Conservation (phyloP, 1,140 invertebrate genomes). For the Papilio polytes region DNA sequence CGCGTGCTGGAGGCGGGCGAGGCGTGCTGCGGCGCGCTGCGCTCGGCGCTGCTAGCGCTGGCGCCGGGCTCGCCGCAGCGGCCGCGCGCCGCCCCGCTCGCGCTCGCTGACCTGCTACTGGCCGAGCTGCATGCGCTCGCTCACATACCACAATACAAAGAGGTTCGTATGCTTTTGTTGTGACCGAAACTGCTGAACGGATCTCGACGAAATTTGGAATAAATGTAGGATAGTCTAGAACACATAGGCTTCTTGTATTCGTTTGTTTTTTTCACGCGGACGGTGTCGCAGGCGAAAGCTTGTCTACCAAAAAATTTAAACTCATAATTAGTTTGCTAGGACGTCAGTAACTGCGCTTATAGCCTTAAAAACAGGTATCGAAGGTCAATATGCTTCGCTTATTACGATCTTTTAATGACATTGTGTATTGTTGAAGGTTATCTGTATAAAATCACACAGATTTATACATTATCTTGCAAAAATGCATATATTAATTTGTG, state of each 20-base stretch:
- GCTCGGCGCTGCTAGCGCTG: conserved; percentile 45
- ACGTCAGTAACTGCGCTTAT: not conserved
- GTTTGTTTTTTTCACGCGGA: no score
- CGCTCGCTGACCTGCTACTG: conserved; percentile 67
- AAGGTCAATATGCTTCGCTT: not conserved
- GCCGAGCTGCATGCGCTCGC: conserved; percentile 61
- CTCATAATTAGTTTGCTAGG: not conserved
- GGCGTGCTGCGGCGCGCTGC: conserved; percentile 59
- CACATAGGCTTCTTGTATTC: no score
- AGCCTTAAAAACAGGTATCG: not conserved
- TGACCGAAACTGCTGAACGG: no score
- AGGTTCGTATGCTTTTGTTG: conserved; percentile 50
- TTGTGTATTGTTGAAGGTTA: not conserved
- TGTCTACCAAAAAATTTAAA: not conserved
- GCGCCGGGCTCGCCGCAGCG: conserved; percentile 44
- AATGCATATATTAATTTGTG: not conserved
- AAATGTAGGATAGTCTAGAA: no score
- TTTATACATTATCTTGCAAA: not conserved
- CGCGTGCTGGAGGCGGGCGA: conserved; percentile 67
- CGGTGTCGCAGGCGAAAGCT: no score
- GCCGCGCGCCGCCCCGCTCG: conserved; percentile 60
- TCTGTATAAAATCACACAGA: not conserved
- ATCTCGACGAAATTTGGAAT: no score
- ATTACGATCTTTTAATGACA: not conserved
- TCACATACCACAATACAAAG: conserved; percentile 46